Percentiles rank a stretch among this genome's conserved stretches.
These are phyloP conservation scores for Chirona hameri DNA, from an alignment of 2,888 invertebrate genomes.

Conservation along the genomic window DNA sequence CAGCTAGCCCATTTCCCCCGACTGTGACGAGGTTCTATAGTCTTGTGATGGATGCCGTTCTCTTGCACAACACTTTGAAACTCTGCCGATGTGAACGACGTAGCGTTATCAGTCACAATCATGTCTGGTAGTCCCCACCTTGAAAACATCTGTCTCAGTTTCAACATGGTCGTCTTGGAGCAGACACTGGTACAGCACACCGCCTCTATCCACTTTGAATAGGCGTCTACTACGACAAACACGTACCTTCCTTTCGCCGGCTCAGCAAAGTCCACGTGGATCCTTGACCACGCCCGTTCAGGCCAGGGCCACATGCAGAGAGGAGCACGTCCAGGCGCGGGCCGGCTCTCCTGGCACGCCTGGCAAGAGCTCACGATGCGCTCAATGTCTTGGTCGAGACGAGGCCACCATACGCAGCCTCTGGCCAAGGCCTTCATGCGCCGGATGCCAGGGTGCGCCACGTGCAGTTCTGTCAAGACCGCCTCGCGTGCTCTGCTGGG, in stretches of 20 bases:
- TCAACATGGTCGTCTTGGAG: not conserved
- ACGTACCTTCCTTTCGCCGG: not conserved
- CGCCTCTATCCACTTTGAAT: not conserved
- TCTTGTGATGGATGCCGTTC: not conserved
- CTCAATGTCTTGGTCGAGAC: not conserved
- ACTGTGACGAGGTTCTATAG: not conserved
- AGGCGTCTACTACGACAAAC: not conserved
- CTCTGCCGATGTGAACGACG: not conserved
- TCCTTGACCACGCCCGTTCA: not conserved
- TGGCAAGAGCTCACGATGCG: not conserved
- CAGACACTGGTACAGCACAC: not conserved
- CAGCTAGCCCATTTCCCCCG: not conserved
- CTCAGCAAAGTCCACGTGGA: not conserved
- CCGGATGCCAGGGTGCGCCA: not conserved
- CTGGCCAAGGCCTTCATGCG: no score
- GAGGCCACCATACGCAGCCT: no score
- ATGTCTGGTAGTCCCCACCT: not conserved
- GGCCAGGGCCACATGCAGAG: not conserved
- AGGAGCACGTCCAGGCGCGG: not conserved
- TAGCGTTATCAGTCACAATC: not conserved
- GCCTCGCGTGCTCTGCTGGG: not conserved
- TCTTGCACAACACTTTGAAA: not conserved
- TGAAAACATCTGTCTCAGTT: not conserved
- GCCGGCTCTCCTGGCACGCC: not conserved
- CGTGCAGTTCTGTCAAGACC: not conserved